A percentile compares a stretch with the other conserved stretches of the same genome.
These are phyloP conservation scores for Phengaris arion DNA, from an alignment of 2,888 invertebrate genomes.

Conservation along the genomic window DNA sequence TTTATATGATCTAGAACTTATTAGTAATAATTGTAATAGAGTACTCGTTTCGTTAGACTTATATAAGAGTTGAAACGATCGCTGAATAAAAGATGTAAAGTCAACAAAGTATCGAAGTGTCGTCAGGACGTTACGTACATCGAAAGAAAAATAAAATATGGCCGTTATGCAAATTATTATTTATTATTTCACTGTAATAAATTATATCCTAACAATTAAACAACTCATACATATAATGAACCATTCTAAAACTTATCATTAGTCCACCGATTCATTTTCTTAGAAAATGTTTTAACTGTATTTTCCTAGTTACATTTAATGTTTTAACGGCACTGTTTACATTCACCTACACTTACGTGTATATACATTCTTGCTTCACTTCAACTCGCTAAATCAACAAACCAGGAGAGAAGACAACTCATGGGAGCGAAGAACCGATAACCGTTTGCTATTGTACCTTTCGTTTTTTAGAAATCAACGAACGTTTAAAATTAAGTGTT, in stretches of 20 bases:
- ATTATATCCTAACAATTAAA: conserved; percentile 25
- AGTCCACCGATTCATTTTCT: conserved; percentile 25
- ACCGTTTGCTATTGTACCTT: background rate
- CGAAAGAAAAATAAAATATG: conserved; percentile 25
- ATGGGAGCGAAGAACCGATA: conserved; percentile 10
- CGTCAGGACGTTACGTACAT: background rate
- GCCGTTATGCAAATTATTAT: conserved; percentile 18
- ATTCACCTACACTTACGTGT: conserved; percentile 21
- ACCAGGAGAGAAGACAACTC: conserved; percentile 16
- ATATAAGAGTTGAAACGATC: conserved; percentile 1
- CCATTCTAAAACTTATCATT: conserved; percentile 26
- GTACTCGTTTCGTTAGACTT: conserved; percentile 25
- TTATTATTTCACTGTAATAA: conserved; percentile 22
- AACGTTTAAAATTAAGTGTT: conserved; percentile 23
- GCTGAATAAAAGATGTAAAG: background rate
- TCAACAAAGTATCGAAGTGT: conserved; percentile 10
- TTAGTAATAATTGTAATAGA: conserved; percentile 55
- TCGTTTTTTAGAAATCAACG: background rate
- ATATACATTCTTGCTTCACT: conserved; percentile 23
- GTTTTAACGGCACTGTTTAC: conserved; percentile 27
- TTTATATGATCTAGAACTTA: conserved; percentile 79
- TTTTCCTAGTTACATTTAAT: conserved; percentile 26
- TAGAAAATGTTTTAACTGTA: conserved; percentile 26
- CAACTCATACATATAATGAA: conserved; percentile 27
- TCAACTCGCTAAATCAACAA: conserved; percentile 17